phyloP scores from a whole-genome alignment of 2,888 invertebrate species.

The Tribolium freemani region DNA sequence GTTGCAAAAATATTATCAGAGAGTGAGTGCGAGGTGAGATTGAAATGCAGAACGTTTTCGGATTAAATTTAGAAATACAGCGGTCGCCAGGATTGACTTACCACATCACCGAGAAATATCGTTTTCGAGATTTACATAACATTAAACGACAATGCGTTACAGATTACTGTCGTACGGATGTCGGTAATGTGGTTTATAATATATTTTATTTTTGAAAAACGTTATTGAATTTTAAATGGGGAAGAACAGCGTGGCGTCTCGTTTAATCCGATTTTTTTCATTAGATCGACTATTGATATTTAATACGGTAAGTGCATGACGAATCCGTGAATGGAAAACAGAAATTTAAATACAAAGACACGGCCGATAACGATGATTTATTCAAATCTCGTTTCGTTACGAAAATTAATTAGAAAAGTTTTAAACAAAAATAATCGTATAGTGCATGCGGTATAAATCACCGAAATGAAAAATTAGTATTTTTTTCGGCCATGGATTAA shows the following conservation, averaged over 20 bases:
- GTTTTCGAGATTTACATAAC: slow-evolving; percentile 38
- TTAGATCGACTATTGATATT: slow-evolving; percentile 44
- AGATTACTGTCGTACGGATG: slow-evolving; percentile 45
- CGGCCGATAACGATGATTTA: slow-evolving; percentile 44
- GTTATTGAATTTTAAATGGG: slow-evolving; percentile 41
- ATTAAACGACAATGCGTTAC: slow-evolving; percentile 43
- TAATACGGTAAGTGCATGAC: slow-evolving; percentile 41
- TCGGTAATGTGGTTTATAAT: slow-evolving; percentile 42
- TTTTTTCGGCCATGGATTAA: slow-evolving; percentile 36
- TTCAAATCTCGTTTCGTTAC: slow-evolving; percentile 32
- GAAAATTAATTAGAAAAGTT: slow-evolving; percentile 41
- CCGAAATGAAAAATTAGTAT: slow-evolving; percentile 33
- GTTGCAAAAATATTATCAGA: slow-evolving; percentile 42
- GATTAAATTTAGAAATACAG: slow-evolving; percentile 43
- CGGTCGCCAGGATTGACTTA: slow-evolving; percentile 31
- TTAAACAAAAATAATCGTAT: slow-evolving; percentile 35
- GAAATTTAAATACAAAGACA: slow-evolving; percentile 43
- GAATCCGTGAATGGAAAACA: slow-evolving; percentile 40
- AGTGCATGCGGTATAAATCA: slow-evolving; percentile 27
- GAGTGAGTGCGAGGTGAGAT: slow-evolving; percentile 10
- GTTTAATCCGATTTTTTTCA: slow-evolving; percentile 43
- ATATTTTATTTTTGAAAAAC: slow-evolving; percentile 32
- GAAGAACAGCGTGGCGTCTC: slow-evolving; percentile 37
- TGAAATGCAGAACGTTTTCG: slow-evolving; percentile 33
- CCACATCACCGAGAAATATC: slow-evolving; percentile 27